Conservation (phyloP, 2,113 vertebrate genomes). For the Anthoscopus minutus region DNA sequence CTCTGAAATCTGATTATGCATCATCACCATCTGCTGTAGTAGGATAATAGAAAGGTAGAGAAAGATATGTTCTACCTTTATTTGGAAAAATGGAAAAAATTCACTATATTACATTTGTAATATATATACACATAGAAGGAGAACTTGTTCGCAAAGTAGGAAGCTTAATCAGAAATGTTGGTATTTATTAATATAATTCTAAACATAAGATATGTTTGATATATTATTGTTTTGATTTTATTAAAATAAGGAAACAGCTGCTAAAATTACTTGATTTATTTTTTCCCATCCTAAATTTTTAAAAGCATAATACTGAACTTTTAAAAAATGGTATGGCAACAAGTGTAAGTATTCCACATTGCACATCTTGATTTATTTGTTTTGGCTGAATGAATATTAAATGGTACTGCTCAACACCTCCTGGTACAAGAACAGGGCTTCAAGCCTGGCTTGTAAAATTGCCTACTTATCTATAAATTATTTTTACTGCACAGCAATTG, state of each 20-base stretch:
- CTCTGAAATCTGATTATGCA: conserved; percentile 59
- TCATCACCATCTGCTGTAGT: conserved; percentile 49
- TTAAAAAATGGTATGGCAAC: background rate
- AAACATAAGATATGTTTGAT: background rate
- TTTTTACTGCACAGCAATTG: conserved; percentile 23
- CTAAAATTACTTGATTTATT: background rate
- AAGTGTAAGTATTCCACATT: conserved; percentile 50
- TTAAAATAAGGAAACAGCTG: background rate
- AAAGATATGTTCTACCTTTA: background rate
- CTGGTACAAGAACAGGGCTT: conserved; percentile 20
- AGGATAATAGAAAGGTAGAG: conserved; percentile 3
- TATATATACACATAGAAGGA: background rate
- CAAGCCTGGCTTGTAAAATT: conserved; percentile 17
- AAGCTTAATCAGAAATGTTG: background rate
- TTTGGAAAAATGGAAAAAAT: background rate
- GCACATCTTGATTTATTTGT: conserved; percentile 35
- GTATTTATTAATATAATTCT: background rate
- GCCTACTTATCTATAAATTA: conserved; percentile 33
- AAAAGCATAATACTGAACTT: background rate
- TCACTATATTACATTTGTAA: background rate
- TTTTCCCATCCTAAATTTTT: background rate
- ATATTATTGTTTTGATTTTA: background rate
- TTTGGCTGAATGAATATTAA: conserved; percentile 50
- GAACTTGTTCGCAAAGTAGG: background rate
- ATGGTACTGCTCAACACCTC: conserved; percentile 25